Percentiles rank a stretch among this genome's conserved stretches.
phyloP scores from a whole-genome alignment of 2,113 vertebrate genomes.

The Tachycineta bicolor region DNA sequence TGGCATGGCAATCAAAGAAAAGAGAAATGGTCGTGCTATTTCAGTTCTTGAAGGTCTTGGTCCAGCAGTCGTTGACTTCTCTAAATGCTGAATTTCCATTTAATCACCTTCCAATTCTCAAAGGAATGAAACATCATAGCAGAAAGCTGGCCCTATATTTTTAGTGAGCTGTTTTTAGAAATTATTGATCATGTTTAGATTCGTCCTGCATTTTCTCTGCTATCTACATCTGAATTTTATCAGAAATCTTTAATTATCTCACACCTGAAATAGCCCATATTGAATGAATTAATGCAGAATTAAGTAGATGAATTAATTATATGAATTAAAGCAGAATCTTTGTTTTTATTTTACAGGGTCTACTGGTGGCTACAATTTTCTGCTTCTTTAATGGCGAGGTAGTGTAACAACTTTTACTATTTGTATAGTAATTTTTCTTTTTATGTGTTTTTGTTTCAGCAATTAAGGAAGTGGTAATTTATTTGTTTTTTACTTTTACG shows the following conservation, averaged over 20 bases:
- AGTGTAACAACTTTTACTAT: constrained; percentile 39
- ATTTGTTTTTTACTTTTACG: background rate
- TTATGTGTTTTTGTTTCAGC: background rate
- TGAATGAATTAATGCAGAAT: background rate
- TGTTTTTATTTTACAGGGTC: constrained; percentile 82
- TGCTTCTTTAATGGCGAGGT: constrained; percentile 99
- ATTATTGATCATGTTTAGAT: background rate
- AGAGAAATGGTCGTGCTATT: accelerated
- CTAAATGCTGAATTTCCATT: background rate
- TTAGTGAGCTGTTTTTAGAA: background rate
- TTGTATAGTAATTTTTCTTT: background rate
- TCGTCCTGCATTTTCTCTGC: background rate
- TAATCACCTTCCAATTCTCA: background rate
- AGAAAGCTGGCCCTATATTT: background rate
- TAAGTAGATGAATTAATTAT: too few species aligned
- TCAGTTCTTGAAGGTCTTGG: background rate
- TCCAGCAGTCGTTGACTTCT: background rate
- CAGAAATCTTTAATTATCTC: background rate
- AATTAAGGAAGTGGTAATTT: background rate
- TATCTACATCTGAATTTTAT: background rate
- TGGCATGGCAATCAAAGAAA: background rate
- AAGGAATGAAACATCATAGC: background rate
- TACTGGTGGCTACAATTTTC: constrained; percentile 97
- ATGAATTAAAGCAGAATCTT: background rate
- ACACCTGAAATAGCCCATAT: background rate